A percentile compares a stretch with the other conserved stretches of the same genome.
These are phyloP conservation scores for Hyperopisus bebe DNA, from an alignment of 2,113 vertebrate genomes.

Conservation along the genomic window DNA sequence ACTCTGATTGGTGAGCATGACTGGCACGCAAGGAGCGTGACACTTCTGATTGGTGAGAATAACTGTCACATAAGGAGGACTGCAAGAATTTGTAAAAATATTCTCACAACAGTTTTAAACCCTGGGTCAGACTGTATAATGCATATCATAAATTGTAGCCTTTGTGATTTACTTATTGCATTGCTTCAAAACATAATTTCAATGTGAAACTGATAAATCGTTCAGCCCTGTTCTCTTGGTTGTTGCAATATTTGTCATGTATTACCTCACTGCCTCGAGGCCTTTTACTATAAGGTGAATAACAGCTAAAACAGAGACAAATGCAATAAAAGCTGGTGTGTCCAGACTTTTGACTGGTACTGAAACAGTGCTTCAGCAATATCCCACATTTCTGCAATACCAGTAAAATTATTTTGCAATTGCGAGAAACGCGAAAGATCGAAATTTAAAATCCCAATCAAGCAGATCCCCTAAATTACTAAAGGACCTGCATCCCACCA, in stretches of 20 bases:
- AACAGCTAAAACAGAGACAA: neutral
- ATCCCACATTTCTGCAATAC: neutral
- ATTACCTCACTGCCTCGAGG: neutral
- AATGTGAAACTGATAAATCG: neutral
- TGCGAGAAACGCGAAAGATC: neutral
- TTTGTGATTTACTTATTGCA: neutral
- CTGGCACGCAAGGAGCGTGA: too few relatives aligned
- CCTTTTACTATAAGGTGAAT: neutral
- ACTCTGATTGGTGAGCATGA: too few relatives aligned
- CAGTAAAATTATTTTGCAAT: neutral
- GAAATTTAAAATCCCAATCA: neutral
- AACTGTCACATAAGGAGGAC: neutral
- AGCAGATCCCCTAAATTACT: neutral
- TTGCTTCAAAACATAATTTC: neutral
- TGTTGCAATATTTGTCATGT: neutral
- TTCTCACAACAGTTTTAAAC: neutral
- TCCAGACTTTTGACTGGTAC: neutral
- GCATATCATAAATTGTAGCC: neutral
- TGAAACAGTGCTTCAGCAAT: neutral
- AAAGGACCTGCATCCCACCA: neutral
- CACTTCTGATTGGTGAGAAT: too few relatives aligned
- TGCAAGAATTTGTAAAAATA: neutral
- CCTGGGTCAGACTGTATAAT: neutral
- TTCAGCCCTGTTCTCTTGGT: neutral
- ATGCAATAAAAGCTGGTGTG: neutral